These are phyloP conservation scores for Pandemis heparana DNA, from an alignment of 2,888 invertebrate genomes.

Conservation along the genomic window DNA sequence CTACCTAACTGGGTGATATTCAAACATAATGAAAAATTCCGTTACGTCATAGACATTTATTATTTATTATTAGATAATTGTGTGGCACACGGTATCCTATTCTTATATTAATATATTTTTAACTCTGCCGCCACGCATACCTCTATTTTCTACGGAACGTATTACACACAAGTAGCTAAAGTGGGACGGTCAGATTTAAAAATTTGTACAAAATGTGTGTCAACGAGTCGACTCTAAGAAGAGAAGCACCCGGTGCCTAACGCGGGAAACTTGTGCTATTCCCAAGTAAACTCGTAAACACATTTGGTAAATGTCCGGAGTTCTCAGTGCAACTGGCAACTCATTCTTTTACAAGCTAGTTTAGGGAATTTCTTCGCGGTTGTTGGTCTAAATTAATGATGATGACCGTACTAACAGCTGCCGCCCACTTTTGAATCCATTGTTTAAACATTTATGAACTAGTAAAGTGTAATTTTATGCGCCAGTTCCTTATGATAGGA, in stretches of 20 bases:
- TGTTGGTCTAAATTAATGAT: not conserved
- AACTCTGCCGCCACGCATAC: not conserved
- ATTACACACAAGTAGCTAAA: conserved; percentile 1
- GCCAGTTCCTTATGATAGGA: no score
- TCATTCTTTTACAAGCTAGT: not conserved
- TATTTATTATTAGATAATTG: no score
- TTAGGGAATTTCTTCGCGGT: not conserved
- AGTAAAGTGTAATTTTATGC: no score
- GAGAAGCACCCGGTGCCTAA: conserved; percentile 18
- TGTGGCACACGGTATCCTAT: not conserved
- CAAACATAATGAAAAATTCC: no score
- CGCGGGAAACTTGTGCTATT: conserved; percentile 19
- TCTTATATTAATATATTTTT: not conserved
- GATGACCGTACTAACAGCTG: not conserved
- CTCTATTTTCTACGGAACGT: conserved; percentile 3
- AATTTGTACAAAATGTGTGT: conserved; percentile 30
- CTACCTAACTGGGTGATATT: no score
- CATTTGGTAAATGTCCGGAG: not conserved
- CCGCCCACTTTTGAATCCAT: no score
- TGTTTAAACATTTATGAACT: no score
- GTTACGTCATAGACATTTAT: no score
- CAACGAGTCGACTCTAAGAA: conserved; percentile 14
- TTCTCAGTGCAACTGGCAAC: not conserved
- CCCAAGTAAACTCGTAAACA: not conserved
- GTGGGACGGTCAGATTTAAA: conserved; percentile 20